Evolutionary conservation across 2,888 invertebrate species (phyloP).

Genomic region (Drosophila monieri): DNA sequence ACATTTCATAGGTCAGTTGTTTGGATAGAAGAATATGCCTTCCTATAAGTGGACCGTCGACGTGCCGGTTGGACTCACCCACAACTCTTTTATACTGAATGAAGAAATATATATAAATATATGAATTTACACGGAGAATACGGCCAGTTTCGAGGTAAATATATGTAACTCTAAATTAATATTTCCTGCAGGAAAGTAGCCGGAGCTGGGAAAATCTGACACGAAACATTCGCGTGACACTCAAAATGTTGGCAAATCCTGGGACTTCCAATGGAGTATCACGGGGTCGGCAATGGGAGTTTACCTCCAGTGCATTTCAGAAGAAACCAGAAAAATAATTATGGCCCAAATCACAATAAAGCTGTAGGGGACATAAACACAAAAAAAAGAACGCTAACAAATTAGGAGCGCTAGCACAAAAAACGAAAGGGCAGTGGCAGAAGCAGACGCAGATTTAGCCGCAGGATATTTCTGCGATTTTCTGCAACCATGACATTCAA

Average conservation of each 20-base stretch:
- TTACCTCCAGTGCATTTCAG: conserved; percentile 33
- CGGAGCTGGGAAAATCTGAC: conserved; percentile 70
- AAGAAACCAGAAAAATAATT: conserved; percentile 56
- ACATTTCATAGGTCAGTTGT: conserved; percentile 46
- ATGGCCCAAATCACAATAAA: conserved; percentile 58
- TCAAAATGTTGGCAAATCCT: conserved; percentile 55
- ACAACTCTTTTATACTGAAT: conserved; percentile 29
- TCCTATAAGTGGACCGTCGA: conserved; percentile 50
- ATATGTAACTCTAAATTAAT: conserved; percentile 29
- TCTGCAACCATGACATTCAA: conserved; percentile 50
- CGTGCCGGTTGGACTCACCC: conserved; percentile 47
- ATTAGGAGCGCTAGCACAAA: conserved; percentile 45
- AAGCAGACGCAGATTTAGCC: conserved; percentile 33
- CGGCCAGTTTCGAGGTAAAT: conserved; percentile 19
- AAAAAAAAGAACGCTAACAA: conserved; percentile 11
- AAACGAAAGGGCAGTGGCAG: conserved; percentile 37
- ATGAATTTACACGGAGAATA: conserved; percentile 19
- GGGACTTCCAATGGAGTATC: conserved; percentile 5
- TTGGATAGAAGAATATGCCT: conserved; percentile 26
- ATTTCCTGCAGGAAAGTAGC: conserved; percentile 57
- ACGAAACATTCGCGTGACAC: conserved; percentile 75
- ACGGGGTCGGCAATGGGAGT: neutral
- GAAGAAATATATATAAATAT: conserved; percentile 8
- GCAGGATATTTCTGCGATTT: conserved; percentile 14
- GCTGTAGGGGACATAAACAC: conserved; percentile 12